Conservation (phyloP, 2,888 invertebrate genomes). For the Hypomecis atomaria region DNA sequence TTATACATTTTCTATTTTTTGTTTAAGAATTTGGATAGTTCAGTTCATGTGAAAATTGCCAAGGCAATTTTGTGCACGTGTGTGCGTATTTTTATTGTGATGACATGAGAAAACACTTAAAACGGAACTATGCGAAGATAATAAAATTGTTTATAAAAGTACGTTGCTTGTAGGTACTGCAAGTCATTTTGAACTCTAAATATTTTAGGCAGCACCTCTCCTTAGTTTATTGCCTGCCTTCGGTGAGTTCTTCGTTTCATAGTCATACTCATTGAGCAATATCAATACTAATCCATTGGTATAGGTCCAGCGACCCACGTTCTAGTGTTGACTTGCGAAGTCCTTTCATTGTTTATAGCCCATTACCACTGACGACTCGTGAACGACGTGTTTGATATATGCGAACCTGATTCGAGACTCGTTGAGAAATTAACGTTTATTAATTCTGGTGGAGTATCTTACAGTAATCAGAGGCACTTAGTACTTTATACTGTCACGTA, state of each 20-base stretch:
- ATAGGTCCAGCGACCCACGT: constrained; percentile 59
- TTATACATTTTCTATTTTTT: too few relatives aligned
- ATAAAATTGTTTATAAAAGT: too few relatives aligned
- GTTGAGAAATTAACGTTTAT: constrained; percentile 24
- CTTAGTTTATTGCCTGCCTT: not conserved
- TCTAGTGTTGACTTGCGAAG: constrained; percentile 54
- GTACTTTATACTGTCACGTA: too few relatives aligned
- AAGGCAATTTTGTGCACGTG: too few relatives aligned
- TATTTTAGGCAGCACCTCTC: not conserved
- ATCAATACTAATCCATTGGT: constrained; percentile 30
- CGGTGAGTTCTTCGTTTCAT: constrained; percentile 12
- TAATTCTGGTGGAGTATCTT: not conserved
- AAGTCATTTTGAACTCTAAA: too few relatives aligned
- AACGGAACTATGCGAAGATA: too few relatives aligned
- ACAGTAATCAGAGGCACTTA: too few relatives aligned
- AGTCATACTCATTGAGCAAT: constrained; percentile 46
- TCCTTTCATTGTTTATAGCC: constrained; percentile 61
- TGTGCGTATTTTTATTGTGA: too few relatives aligned
- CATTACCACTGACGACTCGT: constrained; percentile 48
- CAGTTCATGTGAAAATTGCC: not conserved
- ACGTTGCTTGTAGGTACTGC: too few relatives aligned
- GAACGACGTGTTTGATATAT: constrained; percentile 50
- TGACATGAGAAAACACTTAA: too few relatives aligned
- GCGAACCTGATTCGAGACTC: constrained; percentile 30
- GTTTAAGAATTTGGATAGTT: not conserved